Conservation (phyloP, 2,888 invertebrate genomes). For the Hypolimnas misippus region DNA sequence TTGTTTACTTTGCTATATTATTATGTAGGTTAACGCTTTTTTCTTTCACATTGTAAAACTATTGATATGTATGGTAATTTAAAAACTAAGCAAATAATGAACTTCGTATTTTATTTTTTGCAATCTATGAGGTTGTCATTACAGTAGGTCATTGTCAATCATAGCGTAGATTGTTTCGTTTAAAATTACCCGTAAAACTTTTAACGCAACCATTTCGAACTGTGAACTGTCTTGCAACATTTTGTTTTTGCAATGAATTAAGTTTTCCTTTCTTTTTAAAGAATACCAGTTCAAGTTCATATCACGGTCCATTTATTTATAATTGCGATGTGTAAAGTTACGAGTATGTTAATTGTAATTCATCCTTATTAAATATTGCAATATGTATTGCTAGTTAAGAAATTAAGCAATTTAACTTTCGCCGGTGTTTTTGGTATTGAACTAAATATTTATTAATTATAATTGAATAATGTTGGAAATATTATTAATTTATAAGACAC, state of each 20-base stretch:
- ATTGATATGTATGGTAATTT: no score
- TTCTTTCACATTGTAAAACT: no score
- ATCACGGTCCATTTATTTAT: conserved; percentile 32
- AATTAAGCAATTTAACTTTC: conserved; percentile 6
- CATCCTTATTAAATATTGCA: conserved; percentile 19
- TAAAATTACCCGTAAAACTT: conserved; percentile 75
- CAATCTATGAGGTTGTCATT: conserved; percentile 43
- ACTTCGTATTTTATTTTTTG: conserved; percentile 32
- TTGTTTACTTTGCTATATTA: no score
- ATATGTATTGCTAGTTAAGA: not conserved
- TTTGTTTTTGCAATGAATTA: conserved; percentile 39
- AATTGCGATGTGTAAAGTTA: conserved; percentile 28
- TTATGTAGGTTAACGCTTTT: no score
- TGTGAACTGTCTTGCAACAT: conserved; percentile 62
- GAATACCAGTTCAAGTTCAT: conserved; percentile 37
- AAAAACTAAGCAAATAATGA: no score
- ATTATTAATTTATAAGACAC: not conserved
- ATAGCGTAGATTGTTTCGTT: conserved; percentile 66
- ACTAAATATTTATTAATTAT: not conserved
- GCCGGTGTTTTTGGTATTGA: not conserved
- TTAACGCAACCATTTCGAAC: conserved; percentile 69
- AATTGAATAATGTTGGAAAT: no score
- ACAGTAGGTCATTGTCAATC: conserved; percentile 78
- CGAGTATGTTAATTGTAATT: conserved; percentile 22
- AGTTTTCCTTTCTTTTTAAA: conserved; percentile 37